These are phyloP conservation scores for Limonius californicus DNA, from an alignment of 1,140 invertebrate genomes.

Conservation along the genomic window DNA sequence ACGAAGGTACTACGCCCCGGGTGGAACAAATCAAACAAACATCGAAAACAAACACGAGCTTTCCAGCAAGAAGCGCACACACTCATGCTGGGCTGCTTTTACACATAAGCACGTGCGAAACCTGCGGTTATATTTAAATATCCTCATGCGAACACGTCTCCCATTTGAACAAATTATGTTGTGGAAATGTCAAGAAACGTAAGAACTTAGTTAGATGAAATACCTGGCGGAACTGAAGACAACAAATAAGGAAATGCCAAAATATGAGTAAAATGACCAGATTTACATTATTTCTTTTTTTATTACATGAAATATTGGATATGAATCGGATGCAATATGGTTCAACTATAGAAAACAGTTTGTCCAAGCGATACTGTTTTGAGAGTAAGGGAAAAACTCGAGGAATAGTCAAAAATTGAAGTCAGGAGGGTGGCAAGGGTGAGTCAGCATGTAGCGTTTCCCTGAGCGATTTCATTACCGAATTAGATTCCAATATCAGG, in stretches of 20 bases:
- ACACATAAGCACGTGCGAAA: slow-evolving; percentile 24
- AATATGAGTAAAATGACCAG: too few relatives aligned
- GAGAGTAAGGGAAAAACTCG: too few relatives aligned
- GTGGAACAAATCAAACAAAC: slow-evolving; percentile 19
- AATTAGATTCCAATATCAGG: neutral
- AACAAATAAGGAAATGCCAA: too few relatives aligned
- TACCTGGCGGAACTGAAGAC: too few relatives aligned
- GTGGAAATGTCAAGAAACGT: too few relatives aligned
- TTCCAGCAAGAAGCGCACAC: neutral
- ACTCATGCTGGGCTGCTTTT: slow-evolving; percentile 15
- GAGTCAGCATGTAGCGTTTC: neutral
- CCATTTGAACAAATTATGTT: too few relatives aligned
- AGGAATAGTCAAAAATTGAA: too few relatives aligned
- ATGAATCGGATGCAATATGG: too few relatives aligned
- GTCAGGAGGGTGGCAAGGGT: neutral
- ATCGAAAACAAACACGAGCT: neutral
- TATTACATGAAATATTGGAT: neutral
- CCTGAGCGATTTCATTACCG: neutral
- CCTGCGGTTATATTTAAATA: slow-evolving; percentile 25
- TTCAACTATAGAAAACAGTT: neutral
- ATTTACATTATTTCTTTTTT: neutral
- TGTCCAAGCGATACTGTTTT: too few relatives aligned
- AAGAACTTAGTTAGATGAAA: too few relatives aligned
- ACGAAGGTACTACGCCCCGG: slow-evolving; percentile 18
- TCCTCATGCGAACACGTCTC: slow-evolving; percentile 11